Evolutionary conservation across 37 sponge, comb jelly and placozoan genomes (phyloP), one percentile per base, ranked within the genome.

Genomic region (Diacarnus erythraeanus): DNA sequence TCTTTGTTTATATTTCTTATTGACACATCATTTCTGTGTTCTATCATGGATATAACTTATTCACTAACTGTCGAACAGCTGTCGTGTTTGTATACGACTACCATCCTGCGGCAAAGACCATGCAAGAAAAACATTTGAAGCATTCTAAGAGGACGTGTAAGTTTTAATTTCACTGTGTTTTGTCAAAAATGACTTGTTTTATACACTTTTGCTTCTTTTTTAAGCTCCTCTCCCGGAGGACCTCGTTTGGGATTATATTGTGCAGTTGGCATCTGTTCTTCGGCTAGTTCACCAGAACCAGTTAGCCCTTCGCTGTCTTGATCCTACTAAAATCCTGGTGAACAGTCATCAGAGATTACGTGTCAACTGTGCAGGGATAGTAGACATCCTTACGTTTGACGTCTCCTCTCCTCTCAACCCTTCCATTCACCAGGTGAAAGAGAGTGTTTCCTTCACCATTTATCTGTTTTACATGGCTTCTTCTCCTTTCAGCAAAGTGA

Each of bases 71-170:
- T 59, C 57, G 31, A 58, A 42, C 78, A 85, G 91, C 87, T 51
- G 82, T 92, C 2, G 87, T 95, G 44, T 87, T 92, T 74, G 88
- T 92, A 39, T 80, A 89, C 57, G 90, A 95, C 84, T 92, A 86
- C 70, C 90, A 85, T 75, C 72, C 96, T 38, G 96, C 90, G 20
- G 87, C 92, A n/a, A 83, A 84, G 56, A 95, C 84, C 38, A 22
- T 95, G 69, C 71, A 39, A 31, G 44, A 73, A 40, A 78, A 68
- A 1, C 75, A 95, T 77, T 73, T 89, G 51, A 37, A 29, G 44
- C 58, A 39, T 12, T 25, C 40, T 42, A 21, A 42, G 67, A 69
- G 39, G 43, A 38, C 64, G 34, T 64, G 64, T 77, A 51, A 77
- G 83, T 26, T 54, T 34, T 8, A 42, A 22, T 2, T 20, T 42